Evolutionary conservation across 2,797 vertebrate species (phyloP).

Genomic region (Tiaroga cobitis): DNA sequence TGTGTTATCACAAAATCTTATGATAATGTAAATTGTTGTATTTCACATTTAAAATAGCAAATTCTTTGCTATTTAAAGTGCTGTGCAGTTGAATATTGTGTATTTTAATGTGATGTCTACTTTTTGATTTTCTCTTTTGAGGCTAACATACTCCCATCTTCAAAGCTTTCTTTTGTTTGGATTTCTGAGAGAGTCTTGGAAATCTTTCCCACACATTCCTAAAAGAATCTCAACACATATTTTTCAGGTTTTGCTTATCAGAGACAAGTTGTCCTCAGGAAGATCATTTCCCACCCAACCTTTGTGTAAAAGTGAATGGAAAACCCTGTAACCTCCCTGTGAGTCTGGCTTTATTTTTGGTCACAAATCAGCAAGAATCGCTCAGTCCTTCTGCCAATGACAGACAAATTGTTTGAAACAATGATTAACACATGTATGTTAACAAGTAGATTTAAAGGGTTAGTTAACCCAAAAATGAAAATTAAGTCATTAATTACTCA

Average conservation of each 20-base stretch:
- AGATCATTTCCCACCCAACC: constrained; percentile 98
- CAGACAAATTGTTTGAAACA: constrained; percentile 10
- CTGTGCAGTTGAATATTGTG: neutral
- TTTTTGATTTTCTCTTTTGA: constrained; percentile 11
- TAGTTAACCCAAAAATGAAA: neutral
- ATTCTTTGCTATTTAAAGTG: neutral
- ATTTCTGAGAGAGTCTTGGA: constrained; percentile 28
- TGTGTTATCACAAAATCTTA: neutral
- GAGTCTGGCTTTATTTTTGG: constrained; percentile 66
- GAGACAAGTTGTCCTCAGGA: constrained; percentile 99
- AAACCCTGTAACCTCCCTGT: constrained; percentile 99
- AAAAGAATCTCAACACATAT: constrained; percentile 25
- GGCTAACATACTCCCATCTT: constrained; percentile 19
- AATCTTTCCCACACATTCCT: constrained; percentile 44
- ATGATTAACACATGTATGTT: neutral
- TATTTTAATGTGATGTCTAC: constrained; percentile 1
- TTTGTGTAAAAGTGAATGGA: constrained; percentile 97
- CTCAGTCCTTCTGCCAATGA: neutral
- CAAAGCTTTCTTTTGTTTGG: constrained; percentile 46
- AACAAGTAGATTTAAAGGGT: neutral
- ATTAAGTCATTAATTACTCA: neutral
- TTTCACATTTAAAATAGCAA: neutral
- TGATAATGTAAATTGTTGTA: neutral
- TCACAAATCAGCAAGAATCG: constrained; percentile 18
- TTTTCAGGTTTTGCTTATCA: constrained; percentile 94